Conservation (phyloP, 2,888 invertebrate genomes). For the Brassicogethes aeneus region DNA sequence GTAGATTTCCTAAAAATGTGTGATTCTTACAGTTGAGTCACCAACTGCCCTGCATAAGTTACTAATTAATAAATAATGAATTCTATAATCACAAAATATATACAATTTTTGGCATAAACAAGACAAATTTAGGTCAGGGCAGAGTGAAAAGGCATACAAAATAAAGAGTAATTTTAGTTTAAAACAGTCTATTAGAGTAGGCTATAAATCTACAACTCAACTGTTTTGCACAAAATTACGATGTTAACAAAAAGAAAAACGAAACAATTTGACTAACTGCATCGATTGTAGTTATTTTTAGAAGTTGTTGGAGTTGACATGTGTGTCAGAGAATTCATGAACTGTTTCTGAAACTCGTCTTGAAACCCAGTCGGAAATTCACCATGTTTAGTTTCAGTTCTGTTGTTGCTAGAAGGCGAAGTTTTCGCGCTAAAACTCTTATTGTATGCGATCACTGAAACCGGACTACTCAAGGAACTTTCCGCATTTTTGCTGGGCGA, state of each 20-base stretch:
- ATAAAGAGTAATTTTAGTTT: no score
- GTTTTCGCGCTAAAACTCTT: slow-evolving; percentile 30
- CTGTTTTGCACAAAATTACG: no score
- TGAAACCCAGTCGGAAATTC: slow-evolving; percentile 30
- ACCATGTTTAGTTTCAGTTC: slow-evolving; percentile 7
- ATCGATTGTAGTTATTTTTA: slow-evolving; percentile 35
- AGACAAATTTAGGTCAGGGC: no score
- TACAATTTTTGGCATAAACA: background rate
- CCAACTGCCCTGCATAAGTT: no score
- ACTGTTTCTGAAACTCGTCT: slow-evolving; percentile 39
- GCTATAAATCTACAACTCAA: no score
- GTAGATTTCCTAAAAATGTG: no score
- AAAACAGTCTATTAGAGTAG: no score
- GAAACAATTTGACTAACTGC: slow-evolving; percentile 30
- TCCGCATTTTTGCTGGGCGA: slow-evolving; percentile 32
- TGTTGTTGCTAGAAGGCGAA: slow-evolving; percentile 2
- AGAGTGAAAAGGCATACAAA: slow-evolving; percentile 10
- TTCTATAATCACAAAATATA: no score
- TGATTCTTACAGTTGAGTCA: no score
- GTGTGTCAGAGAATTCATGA: slow-evolving; percentile 27
- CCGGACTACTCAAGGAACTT: slow-evolving; percentile 26
- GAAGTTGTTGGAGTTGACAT: slow-evolving; percentile 17
- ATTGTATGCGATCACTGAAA: slow-evolving; percentile 37
- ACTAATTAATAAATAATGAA: no score
- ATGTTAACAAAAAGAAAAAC: no score